Evolutionary conservation across 2,888 invertebrate genomes (phyloP).

Genomic region (Eupithecia subfuscata): DNA sequence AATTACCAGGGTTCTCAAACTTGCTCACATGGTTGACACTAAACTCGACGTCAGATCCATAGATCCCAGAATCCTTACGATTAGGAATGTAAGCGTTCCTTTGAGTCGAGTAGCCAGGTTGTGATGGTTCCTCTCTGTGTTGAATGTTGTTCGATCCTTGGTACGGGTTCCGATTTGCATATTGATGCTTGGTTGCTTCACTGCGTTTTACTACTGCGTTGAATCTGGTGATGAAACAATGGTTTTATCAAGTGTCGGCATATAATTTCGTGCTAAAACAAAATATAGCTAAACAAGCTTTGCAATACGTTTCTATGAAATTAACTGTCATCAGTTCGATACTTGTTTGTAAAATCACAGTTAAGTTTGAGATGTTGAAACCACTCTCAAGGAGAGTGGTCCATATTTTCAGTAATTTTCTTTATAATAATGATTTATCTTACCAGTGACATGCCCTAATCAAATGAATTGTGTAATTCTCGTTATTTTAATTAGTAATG

Average conservation of each 20-base stretch:
- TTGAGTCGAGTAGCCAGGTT: constrained; percentile 26
- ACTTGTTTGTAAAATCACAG: not conserved
- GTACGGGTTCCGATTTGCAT: constrained; percentile 47
- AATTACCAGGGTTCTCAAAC: constrained; percentile 30
- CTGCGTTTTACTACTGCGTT: constrained; percentile 71
- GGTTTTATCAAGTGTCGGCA: not conserved
- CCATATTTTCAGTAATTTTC: too few relatives aligned
- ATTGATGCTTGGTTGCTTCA: constrained; percentile 60
- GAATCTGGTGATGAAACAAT: constrained; percentile 53
- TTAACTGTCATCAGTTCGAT: not conserved
- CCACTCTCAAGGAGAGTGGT: too few relatives aligned
- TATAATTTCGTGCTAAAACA: not conserved
- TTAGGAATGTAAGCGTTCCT: constrained; percentile 34
- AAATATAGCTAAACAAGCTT: not conserved
- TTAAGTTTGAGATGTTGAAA: too few relatives aligned
- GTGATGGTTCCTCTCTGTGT: constrained; percentile 42
- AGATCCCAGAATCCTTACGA: constrained; percentile 41
- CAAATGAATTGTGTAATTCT: too few relatives aligned
- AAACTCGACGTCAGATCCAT: constrained; percentile 57
- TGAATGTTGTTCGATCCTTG: constrained; percentile 41
- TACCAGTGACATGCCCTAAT: too few relatives aligned
- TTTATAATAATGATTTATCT: too few relatives aligned
- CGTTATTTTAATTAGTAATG: too few relatives aligned
- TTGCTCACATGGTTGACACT: constrained; percentile 59
- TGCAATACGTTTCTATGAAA: not conserved